phyloP scores from a whole-genome alignment of 2,113 vertebrate species.

The Hyperopisus bebe region DNA sequence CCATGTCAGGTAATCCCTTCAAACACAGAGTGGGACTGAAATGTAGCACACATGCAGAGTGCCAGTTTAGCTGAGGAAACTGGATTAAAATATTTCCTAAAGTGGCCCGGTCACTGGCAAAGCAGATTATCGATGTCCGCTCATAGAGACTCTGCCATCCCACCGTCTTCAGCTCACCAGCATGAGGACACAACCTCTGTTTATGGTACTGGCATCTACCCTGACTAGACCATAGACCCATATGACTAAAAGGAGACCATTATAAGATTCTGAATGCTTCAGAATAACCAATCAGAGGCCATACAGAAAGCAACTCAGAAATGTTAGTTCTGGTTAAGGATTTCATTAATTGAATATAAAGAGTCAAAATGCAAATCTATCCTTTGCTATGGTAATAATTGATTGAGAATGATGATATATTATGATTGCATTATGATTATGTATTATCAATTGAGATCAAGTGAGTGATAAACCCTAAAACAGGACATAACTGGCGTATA shows the following conservation, averaged over 20 bases:
- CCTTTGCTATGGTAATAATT: neutral
- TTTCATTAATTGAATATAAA: neutral
- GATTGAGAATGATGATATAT: neutral
- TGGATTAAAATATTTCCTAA: conserved; percentile 12
- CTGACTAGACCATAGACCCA: neutral
- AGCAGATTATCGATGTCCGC: neutral
- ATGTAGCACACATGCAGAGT: neutral
- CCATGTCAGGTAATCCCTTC: neutral
- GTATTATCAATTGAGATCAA: neutral
- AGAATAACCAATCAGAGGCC: neutral
- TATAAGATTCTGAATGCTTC: neutral
- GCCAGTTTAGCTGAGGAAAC: neutral
- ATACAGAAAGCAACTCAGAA: neutral
- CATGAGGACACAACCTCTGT: neutral
- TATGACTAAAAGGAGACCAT: neutral
- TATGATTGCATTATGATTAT: too few species aligned
- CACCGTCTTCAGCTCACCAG: neutral
- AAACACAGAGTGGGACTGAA: neutral
- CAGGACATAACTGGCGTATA: neutral
- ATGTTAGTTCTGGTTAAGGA: neutral
- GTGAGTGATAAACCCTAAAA: neutral
- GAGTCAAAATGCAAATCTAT: neutral
- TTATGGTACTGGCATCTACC: neutral
- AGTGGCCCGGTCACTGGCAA: neutral
- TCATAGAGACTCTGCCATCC: neutral